Evolutionary conservation across 2,888 invertebrate genomes (phyloP).

Genomic region (Brachynemurus nebulosus): DNA sequence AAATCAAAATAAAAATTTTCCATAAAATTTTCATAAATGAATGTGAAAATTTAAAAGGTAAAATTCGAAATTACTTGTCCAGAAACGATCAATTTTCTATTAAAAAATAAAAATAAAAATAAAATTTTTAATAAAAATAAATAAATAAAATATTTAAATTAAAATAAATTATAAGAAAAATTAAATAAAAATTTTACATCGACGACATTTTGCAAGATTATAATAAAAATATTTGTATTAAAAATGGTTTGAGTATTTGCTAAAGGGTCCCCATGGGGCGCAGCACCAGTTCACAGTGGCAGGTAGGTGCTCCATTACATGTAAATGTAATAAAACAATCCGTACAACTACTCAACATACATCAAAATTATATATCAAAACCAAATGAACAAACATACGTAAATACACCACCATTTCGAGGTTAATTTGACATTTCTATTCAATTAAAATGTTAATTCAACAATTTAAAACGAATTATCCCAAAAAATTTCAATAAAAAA

Average conservation of each 20-base stretch:
- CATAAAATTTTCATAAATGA: background rate
- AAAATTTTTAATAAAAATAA: background rate
- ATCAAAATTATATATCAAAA: background rate
- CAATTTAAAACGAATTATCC: background rate
- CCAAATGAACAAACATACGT: too few relatives aligned
- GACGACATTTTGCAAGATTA: conserved; percentile 5
- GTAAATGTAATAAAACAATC: too few relatives aligned
- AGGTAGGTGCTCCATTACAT: background rate
- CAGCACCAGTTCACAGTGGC: conserved; percentile 2
- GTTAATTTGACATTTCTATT: conserved; percentile 10
- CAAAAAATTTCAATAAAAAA: background rate
- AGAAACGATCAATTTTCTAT: background rate
- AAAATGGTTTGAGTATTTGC: conserved; percentile 5
- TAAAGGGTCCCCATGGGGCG: conserved; percentile 5
- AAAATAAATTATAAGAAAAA: too few relatives aligned
- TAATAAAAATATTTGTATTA: background rate
- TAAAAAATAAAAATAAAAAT: background rate
- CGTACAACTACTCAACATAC: background rate
- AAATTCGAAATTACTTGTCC: background rate
- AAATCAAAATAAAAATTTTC: background rate
- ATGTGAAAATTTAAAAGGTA: background rate
- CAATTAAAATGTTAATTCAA: background rate
- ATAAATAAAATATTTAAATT: too few relatives aligned
- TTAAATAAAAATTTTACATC: too few relatives aligned
- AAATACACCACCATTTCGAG: too few relatives aligned